Conservation (phyloP, 2,797 vertebrate genomes). For the Tragopan temminckii region DNA sequence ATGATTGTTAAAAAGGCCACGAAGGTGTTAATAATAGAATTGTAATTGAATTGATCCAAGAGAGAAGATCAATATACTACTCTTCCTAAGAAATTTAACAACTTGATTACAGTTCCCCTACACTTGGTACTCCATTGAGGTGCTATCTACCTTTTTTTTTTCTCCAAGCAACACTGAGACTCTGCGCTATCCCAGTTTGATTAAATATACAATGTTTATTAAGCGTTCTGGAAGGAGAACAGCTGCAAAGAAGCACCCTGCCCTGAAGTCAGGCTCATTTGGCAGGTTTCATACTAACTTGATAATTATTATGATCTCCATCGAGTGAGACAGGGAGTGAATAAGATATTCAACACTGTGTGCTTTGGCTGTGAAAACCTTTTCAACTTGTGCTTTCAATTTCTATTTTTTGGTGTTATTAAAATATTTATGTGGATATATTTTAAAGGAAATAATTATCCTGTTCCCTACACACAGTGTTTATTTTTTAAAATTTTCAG, state of each 20-base stretch:
- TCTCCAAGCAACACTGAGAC: not conserved
- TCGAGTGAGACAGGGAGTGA: slow-evolving; percentile 41
- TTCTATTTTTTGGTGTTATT: slow-evolving; percentile 36
- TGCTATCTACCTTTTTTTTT: not conserved
- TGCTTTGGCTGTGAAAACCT: slow-evolving; percentile 35
- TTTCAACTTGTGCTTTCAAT: slow-evolving; percentile 42
- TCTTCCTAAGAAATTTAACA: slow-evolving; percentile 26
- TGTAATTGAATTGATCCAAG: slow-evolving; percentile 35
- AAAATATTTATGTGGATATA: slow-evolving; percentile 44
- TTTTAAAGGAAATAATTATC: slow-evolving; percentile 36
- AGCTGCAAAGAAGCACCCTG: slow-evolving; percentile 42
- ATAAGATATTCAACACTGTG: slow-evolving; percentile 27
- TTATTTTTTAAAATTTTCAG: slow-evolving; percentile 43
- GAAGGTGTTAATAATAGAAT: slow-evolving; percentile 57
- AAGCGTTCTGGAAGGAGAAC: slow-evolving; percentile 38
- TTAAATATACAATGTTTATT: slow-evolving; percentile 54
- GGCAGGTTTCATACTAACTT: slow-evolving; percentile 55
- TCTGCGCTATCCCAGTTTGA: not conserved
- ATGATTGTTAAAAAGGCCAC: slow-evolving; percentile 56
- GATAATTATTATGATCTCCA: slow-evolving; percentile 62
- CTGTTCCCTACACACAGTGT: not conserved
- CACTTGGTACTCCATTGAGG: not conserved
- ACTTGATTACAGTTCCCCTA: not conserved
- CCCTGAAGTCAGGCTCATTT: slow-evolving; percentile 56
- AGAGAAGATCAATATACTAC: not conserved